Base-by-base conservation (phyloP, 64 coral and sea anemone species). In the Montipora foliosa region DNA sequence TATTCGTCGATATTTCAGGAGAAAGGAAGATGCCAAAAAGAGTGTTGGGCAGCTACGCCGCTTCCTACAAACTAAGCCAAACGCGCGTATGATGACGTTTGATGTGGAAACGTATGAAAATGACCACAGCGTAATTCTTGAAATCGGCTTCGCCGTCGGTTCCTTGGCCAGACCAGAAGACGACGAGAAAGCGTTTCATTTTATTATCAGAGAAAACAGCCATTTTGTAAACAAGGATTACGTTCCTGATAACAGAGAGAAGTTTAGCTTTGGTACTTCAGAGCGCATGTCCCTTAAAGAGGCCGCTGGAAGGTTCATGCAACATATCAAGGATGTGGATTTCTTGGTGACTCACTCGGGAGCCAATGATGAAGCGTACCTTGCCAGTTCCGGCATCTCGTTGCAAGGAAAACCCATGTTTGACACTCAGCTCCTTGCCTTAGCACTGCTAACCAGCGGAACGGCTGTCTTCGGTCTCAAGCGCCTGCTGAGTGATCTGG, bases 141-240 rank as follows among this genome's bases (percentile, higher is more conserved):
- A 94, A 55, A 89, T 94, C 44, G 93, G 93, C n/a, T 94, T 82
- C 20, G 87, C 74, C 67, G 67, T 62, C 15, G 50, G 55, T 9
- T 72, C 61, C 17, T 24, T 93, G 29, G 74, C 15, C 6, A 75
- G 49, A 61, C 49, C 8, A 5, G 73, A 93, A 29, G 37, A 37
- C 37, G 45, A 10, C 22, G 49, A 75, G 58, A 53, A 79, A 82
- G 71, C 59, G 24, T 87, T 77, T 22, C 95, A 96, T 77, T 84
- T 60, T 13, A 93, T 96, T 12, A 93, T 96, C 5, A 55, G 14
- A 62, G 90, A 96, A 72, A 96, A 96, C 72, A 37, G 37, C 37
- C 37, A 37, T 2, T 37, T 37, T 37, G 37, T 37, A 66, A 96
- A 96, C 13, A 74, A 57, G 10, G 78, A 93, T 47, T 61, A 94